phyloP scores from a whole-genome alignment of 1,140 invertebrate species.

The Aphelinus atriplicis region DNA sequence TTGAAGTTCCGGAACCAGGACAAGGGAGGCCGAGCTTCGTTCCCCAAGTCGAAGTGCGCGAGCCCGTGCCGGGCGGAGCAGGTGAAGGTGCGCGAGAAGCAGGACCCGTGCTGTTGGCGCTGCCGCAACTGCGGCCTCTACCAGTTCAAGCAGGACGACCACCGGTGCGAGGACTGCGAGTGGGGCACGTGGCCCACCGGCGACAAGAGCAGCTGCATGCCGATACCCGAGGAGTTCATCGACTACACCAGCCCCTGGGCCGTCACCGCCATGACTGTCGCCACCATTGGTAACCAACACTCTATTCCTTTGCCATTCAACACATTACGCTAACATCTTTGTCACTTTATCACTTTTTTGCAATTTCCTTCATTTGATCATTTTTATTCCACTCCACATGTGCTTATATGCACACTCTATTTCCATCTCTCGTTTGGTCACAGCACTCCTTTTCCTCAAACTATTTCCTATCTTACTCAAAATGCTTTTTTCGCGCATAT shows the following conservation, averaged over 20 bases:
- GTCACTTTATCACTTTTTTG: too few species aligned
- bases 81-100: slow-evolving; percentile 63
- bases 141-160: slow-evolving; percentile 71
- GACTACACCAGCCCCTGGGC: slow-evolving; percentile 69
- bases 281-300: slow-evolving; percentile 47
- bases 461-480: too few species aligned
- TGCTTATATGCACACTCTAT: too few species aligned
- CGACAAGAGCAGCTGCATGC: slow-evolving; percentile 61
- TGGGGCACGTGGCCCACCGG: slow-evolving; percentile 61
- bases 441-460: too few species aligned
- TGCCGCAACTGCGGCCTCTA: slow-evolving; percentile 73
- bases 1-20: slow-evolving; percentile 54
- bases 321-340: too few species aligned
- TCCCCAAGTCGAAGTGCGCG: slow-evolving; percentile 64
- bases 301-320: too few species aligned
- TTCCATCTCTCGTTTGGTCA: too few species aligned
- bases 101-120: slow-evolving; percentile 70
- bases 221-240: slow-evolving; percentile 68
- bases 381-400: too few species aligned
- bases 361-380: too few species aligned
- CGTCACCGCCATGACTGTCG: slow-evolving; percentile 67
- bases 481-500: too few species aligned
- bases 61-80: slow-evolving; percentile 62
- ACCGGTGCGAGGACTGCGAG: slow-evolving; percentile 71
- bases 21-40: slow-evolving; percentile 43